Conservation (phyloP, 2,888 invertebrate genomes). For the Tinea semifulvella region DNA sequence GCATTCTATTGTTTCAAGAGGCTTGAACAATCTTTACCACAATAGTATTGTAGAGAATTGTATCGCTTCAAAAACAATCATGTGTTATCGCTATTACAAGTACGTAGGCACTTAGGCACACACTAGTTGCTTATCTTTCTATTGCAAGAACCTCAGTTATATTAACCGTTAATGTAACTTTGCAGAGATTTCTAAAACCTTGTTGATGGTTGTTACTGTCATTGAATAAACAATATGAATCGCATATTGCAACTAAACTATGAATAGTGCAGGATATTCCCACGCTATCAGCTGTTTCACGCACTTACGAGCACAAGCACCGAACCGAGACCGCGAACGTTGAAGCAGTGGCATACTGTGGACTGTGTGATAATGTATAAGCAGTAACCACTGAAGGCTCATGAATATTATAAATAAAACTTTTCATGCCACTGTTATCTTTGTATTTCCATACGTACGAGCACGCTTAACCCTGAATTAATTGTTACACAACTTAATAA, state of each 20-base stretch:
- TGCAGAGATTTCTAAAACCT: too few species aligned
- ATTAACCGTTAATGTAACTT: too few species aligned
- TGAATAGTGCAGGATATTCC: constrained; percentile 28
- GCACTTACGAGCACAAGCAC: constrained; percentile 42
- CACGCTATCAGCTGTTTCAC: constrained; percentile 58
- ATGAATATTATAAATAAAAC: constrained; percentile 15
- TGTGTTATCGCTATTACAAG: constrained; percentile 3
- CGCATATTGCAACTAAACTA: not conserved
- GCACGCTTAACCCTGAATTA: too few species aligned
- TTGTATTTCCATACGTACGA: too few species aligned
- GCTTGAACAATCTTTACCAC: constrained; percentile 3
- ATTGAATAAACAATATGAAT: constrained; percentile 6
- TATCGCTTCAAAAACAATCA: not conserved
- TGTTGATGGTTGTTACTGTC: not conserved
- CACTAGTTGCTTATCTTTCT: constrained; percentile 22
- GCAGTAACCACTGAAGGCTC: constrained; percentile 9
- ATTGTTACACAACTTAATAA: too few species aligned
- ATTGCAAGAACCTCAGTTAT: constrained; percentile 27
- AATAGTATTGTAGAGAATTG: constrained; percentile 6
- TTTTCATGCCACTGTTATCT: not conserved
- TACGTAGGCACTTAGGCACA: not conserved
- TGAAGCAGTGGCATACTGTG: constrained; percentile 23
- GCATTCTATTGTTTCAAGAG: constrained; percentile 48
- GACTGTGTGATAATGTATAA: constrained; percentile 9
- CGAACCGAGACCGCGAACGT: constrained; percentile 32